Evolutionary conservation across 2,113 vertebrate species (phyloP).

Genomic region (Tiliqua scincoides): DNA sequence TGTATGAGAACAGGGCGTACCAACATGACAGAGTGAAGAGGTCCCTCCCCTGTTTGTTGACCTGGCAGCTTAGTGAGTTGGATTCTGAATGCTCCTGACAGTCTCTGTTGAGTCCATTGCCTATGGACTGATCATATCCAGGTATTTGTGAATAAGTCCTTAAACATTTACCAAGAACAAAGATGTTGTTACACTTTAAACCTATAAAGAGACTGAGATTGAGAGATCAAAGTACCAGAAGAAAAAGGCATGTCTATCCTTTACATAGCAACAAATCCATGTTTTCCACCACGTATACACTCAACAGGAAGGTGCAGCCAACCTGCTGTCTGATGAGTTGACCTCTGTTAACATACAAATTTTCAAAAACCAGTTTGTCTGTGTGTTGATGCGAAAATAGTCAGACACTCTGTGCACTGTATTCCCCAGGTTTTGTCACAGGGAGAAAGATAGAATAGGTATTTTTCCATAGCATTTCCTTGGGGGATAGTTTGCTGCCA

Average conservation of each 20-base stretch:
- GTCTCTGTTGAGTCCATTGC: background rate
- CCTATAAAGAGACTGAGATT: background rate
- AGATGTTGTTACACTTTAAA: background rate
- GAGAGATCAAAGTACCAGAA: background rate
- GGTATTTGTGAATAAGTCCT: background rate
- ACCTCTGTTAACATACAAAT: no score
- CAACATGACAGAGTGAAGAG: background rate
- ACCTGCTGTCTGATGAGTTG: background rate
- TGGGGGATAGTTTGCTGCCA: no score
- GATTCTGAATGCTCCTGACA: background rate
- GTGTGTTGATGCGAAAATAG: no score
- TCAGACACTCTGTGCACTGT: no score
- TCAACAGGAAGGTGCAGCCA: background rate
- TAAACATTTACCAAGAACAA: background rate
- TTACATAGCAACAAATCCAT: background rate
- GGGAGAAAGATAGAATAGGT: no score
- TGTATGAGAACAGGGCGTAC: background rate
- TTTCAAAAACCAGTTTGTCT: no score
- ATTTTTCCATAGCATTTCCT: no score
- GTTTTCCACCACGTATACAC: background rate
- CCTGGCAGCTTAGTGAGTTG: background rate
- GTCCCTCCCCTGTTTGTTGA: background rate
- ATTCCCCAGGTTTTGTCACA: no score
- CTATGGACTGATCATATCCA: background rate
- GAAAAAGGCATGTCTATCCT: background rate